Conservation (phyloP, 2,888 invertebrate species). For the Ochropleura leucogaster region DNA sequence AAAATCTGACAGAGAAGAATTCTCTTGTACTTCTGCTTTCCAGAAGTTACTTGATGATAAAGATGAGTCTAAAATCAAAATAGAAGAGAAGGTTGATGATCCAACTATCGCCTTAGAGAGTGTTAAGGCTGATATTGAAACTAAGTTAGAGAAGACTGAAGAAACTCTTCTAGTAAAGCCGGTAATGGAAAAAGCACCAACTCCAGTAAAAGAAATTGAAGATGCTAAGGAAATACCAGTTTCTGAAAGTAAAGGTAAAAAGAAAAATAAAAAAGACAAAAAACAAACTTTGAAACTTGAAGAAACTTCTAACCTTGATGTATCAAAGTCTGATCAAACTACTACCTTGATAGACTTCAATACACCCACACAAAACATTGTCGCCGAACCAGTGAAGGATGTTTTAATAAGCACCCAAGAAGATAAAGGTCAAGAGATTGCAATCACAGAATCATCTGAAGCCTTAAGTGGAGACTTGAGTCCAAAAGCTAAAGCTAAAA, state of each 20-base stretch:
- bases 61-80: slow-evolving; percentile 59
- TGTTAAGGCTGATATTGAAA: slow-evolving; percentile 33
- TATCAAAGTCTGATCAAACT: slow-evolving; percentile 21
- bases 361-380: neutral
- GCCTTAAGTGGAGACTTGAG: slow-evolving; percentile 55
- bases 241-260: slow-evolving; percentile 65
- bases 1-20: slow-evolving; percentile 80
- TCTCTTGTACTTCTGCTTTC: slow-evolving; percentile 79
- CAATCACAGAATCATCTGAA: slow-evolving; percentile 18
- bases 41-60: slow-evolving; percentile 73
- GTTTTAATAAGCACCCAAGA: slow-evolving; percentile 14
- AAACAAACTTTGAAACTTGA: slow-evolving; percentile 56
- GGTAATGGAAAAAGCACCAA: slow-evolving; percentile 31
- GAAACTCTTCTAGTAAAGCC: slow-evolving; percentile 7
- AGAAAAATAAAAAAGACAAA: slow-evolving; percentile 71
- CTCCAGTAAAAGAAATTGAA: slow-evolving; percentile 21
- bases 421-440: slow-evolving; percentile 28
- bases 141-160: slow-evolving; percentile 23
- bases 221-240: slow-evolving; percentile 25
- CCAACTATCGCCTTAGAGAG: slow-evolving; percentile 5
- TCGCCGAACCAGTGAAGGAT: slow-evolving; percentile 8
- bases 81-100: slow-evolving; percentile 36
- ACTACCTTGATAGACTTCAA: slow-evolving; percentile 16
- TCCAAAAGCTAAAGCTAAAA: slow-evolving; percentile 79
- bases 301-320: slow-evolving; percentile 29